Evolutionary conservation across 2,888 invertebrate genomes (phyloP), one percentile per base, ranked within the genome.

Genomic region (Xestia c-nigrum): DNA sequence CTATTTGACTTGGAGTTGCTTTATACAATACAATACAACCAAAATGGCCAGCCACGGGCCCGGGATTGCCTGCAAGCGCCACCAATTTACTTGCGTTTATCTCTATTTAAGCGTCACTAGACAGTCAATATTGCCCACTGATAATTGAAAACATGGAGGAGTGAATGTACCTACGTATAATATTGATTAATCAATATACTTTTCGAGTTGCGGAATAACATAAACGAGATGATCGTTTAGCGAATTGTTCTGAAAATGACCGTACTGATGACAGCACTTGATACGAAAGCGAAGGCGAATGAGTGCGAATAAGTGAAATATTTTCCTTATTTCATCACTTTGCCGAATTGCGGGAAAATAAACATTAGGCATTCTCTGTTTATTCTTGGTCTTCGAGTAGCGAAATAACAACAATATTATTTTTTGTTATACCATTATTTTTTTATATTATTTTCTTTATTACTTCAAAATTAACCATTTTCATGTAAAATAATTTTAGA

Each of bases 321-420:
- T 70, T 84, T 72, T 83, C 59, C 72, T 69, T 46, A 69, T 80
- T 77, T 78, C 67, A 59, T 40, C 52, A 63, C 65, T 73, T 50
- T 52, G 14, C 80, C 38, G 55, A 70, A 79, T n/a, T 61, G 57
- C 50, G 69, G 40, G 38, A 70, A 70, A 73, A 66, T 84, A 73
- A 83, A 81, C 38, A 72, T 83, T 50, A 19, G 9, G n/a, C 57
- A 24, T 79, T 63, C 57, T 63, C 19, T 61, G 61, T 79, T 81
- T 79, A 52, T 63, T 70, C 40, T 59, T 79, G 43, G n/a, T 46
- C 43, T n/a, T 5, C 19, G 21, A 73, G 31, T 24, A 52, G 7
- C 19, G 19, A 40, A 72, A 61, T 63, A 24, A 47, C 10, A 72
- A 9, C 3, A 71, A 79, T 52, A 61, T 79, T 24, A 52, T 16